Conservation (phyloP, 53 echinoderm and acorn worm genomes). For the Hippasteria phrygiana region DNA sequence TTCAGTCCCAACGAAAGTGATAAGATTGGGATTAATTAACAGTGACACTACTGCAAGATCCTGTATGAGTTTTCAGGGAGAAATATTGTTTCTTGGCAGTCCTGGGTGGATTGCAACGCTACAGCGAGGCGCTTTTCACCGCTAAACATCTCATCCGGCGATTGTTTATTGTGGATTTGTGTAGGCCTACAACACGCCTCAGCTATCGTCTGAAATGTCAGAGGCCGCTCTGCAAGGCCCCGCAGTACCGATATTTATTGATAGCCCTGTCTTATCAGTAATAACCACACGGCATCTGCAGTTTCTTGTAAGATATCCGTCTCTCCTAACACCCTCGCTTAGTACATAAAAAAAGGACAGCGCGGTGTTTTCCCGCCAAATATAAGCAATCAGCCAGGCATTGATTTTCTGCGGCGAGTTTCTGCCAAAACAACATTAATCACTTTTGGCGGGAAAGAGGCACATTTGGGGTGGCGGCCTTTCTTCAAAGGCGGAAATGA, state of each 20-base stretch:
- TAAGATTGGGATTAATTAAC: too few relatives aligned
- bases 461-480: background rate
- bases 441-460: background rate
- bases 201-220: background rate
- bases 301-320: background rate
- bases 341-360: background rate
- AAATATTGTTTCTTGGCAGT: background rate
- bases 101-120: background rate
- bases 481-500: constrained; percentile 9
- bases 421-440: background rate
- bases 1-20: too few relatives aligned
- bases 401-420: background rate
- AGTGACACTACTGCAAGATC: too few relatives aligned
- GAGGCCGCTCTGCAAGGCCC: background rate
- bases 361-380: constrained; percentile 24
- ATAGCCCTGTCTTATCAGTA: background rate
- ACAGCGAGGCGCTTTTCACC: background rate
- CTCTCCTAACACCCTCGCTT: background rate
- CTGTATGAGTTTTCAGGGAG: too few relatives aligned
- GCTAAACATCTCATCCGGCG: background rate
- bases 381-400: background rate
- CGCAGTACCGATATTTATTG: background rate
- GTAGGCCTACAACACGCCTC: background rate
- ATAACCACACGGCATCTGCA: background rate
- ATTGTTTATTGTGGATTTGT: background rate